These are phyloP conservation scores for Ceratina australensis DNA, from an alignment of 1,140 invertebrate genomes.

Conservation along the genomic window DNA sequence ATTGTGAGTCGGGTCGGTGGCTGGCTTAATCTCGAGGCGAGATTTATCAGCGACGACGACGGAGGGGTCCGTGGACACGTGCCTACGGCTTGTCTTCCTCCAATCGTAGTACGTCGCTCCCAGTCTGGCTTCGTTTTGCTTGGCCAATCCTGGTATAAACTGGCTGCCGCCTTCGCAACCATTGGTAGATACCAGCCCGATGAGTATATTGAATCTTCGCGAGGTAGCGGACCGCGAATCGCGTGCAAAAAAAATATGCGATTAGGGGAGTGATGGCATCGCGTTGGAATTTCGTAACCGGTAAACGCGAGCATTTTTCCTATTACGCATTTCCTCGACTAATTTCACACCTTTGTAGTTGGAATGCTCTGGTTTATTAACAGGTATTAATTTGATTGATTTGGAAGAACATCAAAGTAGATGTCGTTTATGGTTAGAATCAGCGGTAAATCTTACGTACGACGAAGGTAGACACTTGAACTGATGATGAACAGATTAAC, in stretches of 20 bases:
- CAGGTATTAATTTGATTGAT: too few species aligned
- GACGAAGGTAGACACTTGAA: too few species aligned
- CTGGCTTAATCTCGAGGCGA: constrained; percentile 6
- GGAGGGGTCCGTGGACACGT: constrained; percentile 16
- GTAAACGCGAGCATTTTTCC: not conserved
- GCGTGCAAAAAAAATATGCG: not conserved
- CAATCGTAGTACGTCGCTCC: constrained; percentile 22
- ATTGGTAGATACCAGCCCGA: constrained; percentile 54
- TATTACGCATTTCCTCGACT: not conserved
- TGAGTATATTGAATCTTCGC: constrained; percentile 30
- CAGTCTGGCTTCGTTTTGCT: constrained; percentile 4
- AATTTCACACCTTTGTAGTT: too few species aligned
- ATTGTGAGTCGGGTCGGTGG: constrained; percentile 1
- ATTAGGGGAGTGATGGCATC: constrained; percentile 20
- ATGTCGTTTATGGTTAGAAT: too few species aligned
- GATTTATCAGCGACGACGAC: constrained; percentile 12
- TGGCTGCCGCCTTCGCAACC: constrained; percentile 6
- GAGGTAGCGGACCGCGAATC: not conserved
- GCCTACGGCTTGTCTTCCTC: constrained; percentile 23
- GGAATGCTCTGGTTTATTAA: too few species aligned
- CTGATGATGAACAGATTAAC: too few species aligned
- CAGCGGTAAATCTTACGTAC: too few species aligned
- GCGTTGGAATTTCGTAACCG: not conserved
- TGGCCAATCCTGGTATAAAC: constrained; percentile 32
- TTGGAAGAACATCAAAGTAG: too few species aligned